A percentile compares a stretch with the other conserved stretches of the same genome.
phyloP scores from a whole-genome alignment of 2,113 vertebrate species.

The Rousettus leschenaultii region DNA sequence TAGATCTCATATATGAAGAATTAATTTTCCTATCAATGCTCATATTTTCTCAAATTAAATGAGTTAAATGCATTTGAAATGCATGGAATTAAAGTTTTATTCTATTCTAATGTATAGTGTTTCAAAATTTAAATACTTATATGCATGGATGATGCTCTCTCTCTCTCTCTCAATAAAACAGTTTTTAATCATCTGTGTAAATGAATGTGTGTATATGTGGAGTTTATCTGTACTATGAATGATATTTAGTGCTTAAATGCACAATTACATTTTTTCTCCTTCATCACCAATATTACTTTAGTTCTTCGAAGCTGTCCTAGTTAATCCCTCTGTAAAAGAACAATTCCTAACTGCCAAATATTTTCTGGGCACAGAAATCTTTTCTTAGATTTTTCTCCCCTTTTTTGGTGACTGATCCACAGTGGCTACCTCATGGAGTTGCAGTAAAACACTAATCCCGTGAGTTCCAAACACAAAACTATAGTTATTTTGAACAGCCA shows the following conservation, averaged over 20 bases:
- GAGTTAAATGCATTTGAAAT: constrained; percentile 24
- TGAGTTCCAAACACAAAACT: neutral
- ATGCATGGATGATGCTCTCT: neutral
- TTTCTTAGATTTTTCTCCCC: neutral
- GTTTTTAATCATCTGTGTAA: neutral
- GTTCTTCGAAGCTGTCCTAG: neutral
- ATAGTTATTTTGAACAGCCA: neutral
- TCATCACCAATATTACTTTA: neutral
- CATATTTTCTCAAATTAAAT: neutral
- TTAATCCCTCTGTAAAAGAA: neutral
- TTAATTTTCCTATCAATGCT: neutral
- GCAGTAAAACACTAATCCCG: neutral
- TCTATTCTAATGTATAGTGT: constrained; percentile 8
- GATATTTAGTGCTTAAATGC: neutral
- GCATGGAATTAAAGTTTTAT: neutral
- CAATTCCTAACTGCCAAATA: neutral
- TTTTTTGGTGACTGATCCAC: neutral
- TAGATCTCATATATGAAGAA: neutral
- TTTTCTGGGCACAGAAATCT: neutral
- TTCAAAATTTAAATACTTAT: neutral
- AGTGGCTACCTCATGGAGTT: neutral
- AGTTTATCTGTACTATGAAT: neutral
- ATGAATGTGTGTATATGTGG: neutral
- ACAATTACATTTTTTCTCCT: neutral
- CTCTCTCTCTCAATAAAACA: neutral